These are phyloP conservation scores for Styela clava DNA, from an alignment of 23 tunicate species.

Conservation along the genomic window DNA sequence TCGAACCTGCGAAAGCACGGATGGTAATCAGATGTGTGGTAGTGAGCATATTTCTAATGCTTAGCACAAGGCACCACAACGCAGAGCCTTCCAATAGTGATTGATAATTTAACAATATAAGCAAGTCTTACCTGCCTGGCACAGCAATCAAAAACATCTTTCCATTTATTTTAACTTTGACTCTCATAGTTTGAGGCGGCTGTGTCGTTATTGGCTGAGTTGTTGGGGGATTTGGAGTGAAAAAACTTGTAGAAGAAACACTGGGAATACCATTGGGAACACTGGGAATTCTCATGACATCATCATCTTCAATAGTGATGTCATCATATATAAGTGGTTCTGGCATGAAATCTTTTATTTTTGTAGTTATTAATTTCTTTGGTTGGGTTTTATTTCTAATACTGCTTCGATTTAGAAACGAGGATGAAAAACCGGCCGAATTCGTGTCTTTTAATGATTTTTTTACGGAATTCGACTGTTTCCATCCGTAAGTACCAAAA, in stretches of 20 bases:
- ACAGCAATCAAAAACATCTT: conserved; percentile 41
- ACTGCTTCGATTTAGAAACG: conserved; percentile 15
- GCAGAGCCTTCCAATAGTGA: too few relatives aligned
- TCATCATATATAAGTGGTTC: not conserved
- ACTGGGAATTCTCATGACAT: not conserved
- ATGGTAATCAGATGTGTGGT: too few relatives aligned
- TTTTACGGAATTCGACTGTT: not conserved
- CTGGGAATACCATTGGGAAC: conserved; percentile 1
- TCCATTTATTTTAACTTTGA: conserved; percentile 47
- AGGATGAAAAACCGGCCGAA: not conserved
- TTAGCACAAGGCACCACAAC: too few relatives aligned
- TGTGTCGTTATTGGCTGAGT: not conserved
- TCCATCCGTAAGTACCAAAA: not conserved
- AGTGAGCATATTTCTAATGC: too few relatives aligned
- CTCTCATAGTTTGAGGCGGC: conserved; percentile 20
- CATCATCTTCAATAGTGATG: not conserved
- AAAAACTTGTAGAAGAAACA: conserved; percentile 2
- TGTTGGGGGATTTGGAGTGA: not conserved
- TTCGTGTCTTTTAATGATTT: not conserved
- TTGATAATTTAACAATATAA: too few relatives aligned
- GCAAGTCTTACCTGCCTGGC: conserved; percentile 61
- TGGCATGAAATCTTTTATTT: conserved; percentile 16
- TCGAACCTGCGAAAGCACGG: too few relatives aligned
- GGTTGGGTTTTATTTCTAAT: not conserved
- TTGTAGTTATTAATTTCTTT: conserved; percentile 14